Evolutionary conservation across 2,113 vertebrate genomes (phyloP).

Genomic region (Leptobrachium leishanense): DNA sequence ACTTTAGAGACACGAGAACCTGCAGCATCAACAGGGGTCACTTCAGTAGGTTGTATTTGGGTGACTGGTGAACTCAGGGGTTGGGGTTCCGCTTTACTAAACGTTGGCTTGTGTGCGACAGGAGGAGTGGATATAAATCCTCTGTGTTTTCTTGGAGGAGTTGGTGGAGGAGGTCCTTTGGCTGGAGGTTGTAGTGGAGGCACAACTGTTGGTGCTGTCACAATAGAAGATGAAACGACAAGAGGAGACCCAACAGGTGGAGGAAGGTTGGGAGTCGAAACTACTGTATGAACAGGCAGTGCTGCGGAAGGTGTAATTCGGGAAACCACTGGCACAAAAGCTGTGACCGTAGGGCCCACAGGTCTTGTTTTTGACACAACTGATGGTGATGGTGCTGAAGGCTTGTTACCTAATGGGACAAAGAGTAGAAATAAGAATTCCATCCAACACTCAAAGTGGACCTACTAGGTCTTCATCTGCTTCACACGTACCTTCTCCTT

Average conservation of each 20-base stretch:
- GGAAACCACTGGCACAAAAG: constrained; percentile 57
- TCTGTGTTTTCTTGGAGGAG: constrained; percentile 60
- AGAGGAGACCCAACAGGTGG: constrained; percentile 25
- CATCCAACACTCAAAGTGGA: neutral
- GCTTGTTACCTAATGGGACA: constrained; percentile 64
- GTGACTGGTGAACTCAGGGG: neutral
- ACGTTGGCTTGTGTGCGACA: neutral
- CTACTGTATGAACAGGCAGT: neutral
- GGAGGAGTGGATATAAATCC: constrained; percentile 39
- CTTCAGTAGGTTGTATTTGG: constrained; percentile 15
- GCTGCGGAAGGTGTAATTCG: constrained; percentile 11
- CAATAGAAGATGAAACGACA: constrained; percentile 37
- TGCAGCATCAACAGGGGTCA: neutral
- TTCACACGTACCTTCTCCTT: constrained; percentile 67
- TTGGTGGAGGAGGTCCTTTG: constrained; percentile 52
- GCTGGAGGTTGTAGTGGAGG: constrained; percentile 41
- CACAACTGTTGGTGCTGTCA: constrained; percentile 43
- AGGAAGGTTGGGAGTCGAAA: constrained; percentile 13
- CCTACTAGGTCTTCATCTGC: neutral
- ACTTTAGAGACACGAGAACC: constrained; percentile 52
- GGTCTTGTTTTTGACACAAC: constrained; percentile 3
- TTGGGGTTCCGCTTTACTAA: constrained; percentile 18
- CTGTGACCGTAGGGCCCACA: constrained; percentile 4
- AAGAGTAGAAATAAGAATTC: neutral
- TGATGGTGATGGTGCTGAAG: constrained; percentile 48